These are phyloP conservation scores for Eupithecia subumbrata DNA, from an alignment of 2,888 invertebrate genomes.

Conservation along the genomic window DNA sequence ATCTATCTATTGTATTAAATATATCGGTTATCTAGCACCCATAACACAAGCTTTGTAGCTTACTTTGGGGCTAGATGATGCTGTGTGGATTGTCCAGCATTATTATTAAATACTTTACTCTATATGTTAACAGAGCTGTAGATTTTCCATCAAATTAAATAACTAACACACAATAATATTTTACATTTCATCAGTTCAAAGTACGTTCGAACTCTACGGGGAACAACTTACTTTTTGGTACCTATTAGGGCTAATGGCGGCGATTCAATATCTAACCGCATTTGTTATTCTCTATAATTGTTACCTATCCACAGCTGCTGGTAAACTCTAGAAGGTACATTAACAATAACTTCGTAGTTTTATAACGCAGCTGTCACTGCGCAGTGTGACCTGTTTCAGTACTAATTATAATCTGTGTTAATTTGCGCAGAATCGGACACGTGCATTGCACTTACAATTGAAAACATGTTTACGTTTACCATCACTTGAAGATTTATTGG, in stretches of 20 bases:
- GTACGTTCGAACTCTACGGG: neutral
- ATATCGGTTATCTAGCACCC: no score
- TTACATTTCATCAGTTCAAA: neutral
- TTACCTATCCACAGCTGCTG: neutral
- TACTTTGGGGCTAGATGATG: no score
- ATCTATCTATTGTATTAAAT: no score
- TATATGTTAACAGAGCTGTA: neutral
- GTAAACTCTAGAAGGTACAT: neutral
- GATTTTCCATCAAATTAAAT: neutral
- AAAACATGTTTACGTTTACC: conserved; percentile 34
- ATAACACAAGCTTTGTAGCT: no score
- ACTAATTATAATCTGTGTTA: conserved; percentile 24
- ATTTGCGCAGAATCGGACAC: conserved; percentile 33
- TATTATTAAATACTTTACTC: neutral
- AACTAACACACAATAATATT: neutral
- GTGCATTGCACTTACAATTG: conserved; percentile 26
- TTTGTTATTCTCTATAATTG: neutral
- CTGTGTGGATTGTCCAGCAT: no score
- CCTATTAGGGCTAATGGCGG: neutral
- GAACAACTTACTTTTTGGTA: neutral
- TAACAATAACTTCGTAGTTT: conserved; percentile 34
- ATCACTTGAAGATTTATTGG: conserved; percentile 25
- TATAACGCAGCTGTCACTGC: conserved; percentile 29
- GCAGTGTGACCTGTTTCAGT: conserved; percentile 30
- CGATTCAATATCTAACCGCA: neutral